Evolutionary conservation across 2,888 invertebrate genomes (phyloP).

Genomic region (Nyleta sp.): DNA sequence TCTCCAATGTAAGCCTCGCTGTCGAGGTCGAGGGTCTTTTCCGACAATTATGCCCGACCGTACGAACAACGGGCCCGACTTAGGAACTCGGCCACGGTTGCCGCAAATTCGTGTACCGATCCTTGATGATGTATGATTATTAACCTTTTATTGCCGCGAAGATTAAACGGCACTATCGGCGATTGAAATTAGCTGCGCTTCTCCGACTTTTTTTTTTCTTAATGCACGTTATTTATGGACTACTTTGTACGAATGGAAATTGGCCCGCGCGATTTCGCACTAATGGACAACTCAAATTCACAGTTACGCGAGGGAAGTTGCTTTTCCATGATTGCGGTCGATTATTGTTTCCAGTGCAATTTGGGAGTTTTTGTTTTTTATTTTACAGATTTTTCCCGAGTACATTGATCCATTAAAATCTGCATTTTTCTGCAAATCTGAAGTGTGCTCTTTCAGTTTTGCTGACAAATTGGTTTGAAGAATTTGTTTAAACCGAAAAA

Average conservation of each 20-base stretch:
- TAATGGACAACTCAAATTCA: conserved; percentile 27
- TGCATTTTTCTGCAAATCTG: no score
- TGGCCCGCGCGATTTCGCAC: conserved; percentile 11
- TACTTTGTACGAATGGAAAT: conserved; percentile 25
- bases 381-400: no score
- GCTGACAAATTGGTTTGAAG: no score
- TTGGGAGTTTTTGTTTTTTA: neutral
- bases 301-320: neutral
- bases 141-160: conserved; percentile 46
- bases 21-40: conserved; percentile 53
- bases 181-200: conserved; percentile 53
- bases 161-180: conserved; percentile 45
- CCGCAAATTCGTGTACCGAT: conserved; percentile 53
- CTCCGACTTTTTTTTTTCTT: conserved; percentile 24
- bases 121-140: conserved; percentile 52
- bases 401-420: no score
- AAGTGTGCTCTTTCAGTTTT: no score
- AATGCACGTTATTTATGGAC: conserved; percentile 34
- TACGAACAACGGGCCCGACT: conserved; percentile 52
- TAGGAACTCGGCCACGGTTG: conserved; percentile 59
- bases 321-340: neutral
- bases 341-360: neutral
- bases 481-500: no score
- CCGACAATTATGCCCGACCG: conserved; percentile 55
- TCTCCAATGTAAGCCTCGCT: conserved; percentile 42